These are phyloP conservation scores for Palythoa grandiflora DNA, from an alignment of 92 coral and sea anemone genomes.

Conservation along the genomic window DNA sequence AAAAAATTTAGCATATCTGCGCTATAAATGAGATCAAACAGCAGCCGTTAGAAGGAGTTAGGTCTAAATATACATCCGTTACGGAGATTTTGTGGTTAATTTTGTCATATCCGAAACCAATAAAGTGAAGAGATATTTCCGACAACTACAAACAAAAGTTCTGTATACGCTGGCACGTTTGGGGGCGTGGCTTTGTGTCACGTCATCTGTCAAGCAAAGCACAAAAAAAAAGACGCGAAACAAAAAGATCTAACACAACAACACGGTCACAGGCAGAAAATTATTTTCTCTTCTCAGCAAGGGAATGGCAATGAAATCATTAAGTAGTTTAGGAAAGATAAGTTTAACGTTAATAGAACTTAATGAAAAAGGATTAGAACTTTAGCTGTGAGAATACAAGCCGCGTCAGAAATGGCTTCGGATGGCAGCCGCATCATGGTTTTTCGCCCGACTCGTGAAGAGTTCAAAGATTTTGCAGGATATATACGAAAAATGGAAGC, in stretches of 20 bases:
- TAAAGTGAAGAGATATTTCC: neutral
- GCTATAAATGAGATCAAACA: too few species aligned
- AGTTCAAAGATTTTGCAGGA: slow-evolving; percentile 89
- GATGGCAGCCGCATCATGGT: slow-evolving; percentile 90
- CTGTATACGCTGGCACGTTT: neutral
- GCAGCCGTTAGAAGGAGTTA: neutral
- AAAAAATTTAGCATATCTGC: too few species aligned
- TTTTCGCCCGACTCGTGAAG: slow-evolving; percentile 93
- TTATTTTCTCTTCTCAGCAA: neutral
- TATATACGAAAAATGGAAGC: slow-evolving; percentile 94
- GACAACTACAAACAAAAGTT: neutral
- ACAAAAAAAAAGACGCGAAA: slow-evolving; percentile 53
- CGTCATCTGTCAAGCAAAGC: slow-evolving; percentile 49
- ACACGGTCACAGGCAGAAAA: slow-evolving; percentile 23
- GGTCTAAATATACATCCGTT: neutral
- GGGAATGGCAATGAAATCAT: slow-evolving; percentile 33
- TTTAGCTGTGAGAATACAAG: neutral
- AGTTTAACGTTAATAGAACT: neutral
- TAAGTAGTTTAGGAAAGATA: neutral
- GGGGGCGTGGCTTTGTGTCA: slow-evolving; percentile 68
- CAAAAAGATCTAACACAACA: slow-evolving; percentile 53
- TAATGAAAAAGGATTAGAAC: neutral
- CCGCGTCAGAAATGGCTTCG: slow-evolving; percentile 70
- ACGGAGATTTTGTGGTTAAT: too few species aligned
- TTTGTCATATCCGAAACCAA: neutral